A percentile compares a stretch with the other conserved stretches of the same genome.
Evolutionary conservation across 2,888 invertebrate species (phyloP).

Genomic region (Dyspetes luteomarginatus): DNA sequence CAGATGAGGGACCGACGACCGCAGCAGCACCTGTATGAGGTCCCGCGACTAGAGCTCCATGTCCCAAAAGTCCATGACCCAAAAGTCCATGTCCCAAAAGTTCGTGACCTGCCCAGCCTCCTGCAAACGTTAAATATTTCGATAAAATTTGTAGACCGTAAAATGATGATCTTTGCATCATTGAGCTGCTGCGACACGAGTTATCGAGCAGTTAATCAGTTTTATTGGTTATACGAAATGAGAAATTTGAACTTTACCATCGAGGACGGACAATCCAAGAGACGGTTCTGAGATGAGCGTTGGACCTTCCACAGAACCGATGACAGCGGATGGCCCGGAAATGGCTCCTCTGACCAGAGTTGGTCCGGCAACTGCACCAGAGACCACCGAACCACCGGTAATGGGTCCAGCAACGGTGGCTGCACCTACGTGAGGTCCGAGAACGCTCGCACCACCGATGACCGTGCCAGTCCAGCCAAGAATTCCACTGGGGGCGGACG

Average conservation of each 20-base stretch:
- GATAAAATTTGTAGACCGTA: background rate
- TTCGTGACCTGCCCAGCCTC: constrained; percentile 50
- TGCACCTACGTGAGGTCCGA: constrained; percentile 63
- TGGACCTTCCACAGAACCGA: constrained; percentile 71
- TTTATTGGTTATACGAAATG: background rate
- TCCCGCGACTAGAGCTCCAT: constrained; percentile 64
- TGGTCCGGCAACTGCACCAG: constrained; percentile 66
- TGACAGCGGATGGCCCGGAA: constrained; percentile 68
- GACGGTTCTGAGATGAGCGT: constrained; percentile 68
- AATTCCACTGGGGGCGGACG: constrained; percentile 70
- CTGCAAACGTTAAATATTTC: constrained; percentile 29
- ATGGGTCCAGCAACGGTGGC: constrained; percentile 63
- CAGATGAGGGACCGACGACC: constrained; percentile 61
- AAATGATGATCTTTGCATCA: constrained; percentile 16
- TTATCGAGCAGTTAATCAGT: too few relatives aligned
- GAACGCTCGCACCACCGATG: constrained; percentile 59
- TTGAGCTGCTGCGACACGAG: too few relatives aligned
- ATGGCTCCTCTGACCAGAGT: constrained; percentile 65
- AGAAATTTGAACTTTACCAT: constrained; percentile 51
- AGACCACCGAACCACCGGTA: constrained; percentile 60
- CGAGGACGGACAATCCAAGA: constrained; percentile 60
- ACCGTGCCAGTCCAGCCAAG: constrained; percentile 58
- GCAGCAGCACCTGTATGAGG: constrained; percentile 60
- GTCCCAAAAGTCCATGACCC: constrained; percentile 51
- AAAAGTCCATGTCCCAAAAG: constrained; percentile 30